Evolutionary conservation across 2,888 invertebrate species (phyloP), one percentile per base, ranked within the genome.

Genomic region (Papilio protenor): DNA sequence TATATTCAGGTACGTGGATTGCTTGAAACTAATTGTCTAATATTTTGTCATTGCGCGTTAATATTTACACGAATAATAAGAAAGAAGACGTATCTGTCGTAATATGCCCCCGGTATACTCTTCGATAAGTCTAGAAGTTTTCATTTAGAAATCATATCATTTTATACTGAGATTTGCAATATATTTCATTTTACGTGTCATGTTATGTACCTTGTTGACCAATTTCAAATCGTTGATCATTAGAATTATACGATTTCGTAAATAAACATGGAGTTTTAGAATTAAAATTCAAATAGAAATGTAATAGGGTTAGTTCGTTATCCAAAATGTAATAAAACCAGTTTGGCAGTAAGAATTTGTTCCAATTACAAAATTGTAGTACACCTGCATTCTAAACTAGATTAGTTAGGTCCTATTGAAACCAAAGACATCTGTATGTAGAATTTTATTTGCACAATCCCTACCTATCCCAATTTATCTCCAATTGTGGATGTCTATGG

Each of bases 1-100:
- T 27, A 70, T 76, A 71, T 61, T 76, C 6, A 61, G 76, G 76
- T 76, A 61, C 5, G 47, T 71, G 45, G 8, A 71, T 27, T 49
- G 1, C 59, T 76, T 21, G 11, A 21, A 45, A 45, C 4, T 40
- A 0, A 27, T 47, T 12, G 27, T 59, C 47, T 18, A 59, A 11
- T 47, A 27, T 18, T 57, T 47, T 70, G 11, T 18, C 70, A 47
- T 27, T 76, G 57, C 76, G 76, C 59, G 59, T 47, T 55, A 55
- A 18, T 71, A 76, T 76, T 76, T 47, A 40, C 70, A 27, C n/a
- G 49, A 47, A 33, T 71, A 49, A 33, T 61, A 23, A 27, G 23
- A 18, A 40, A 64, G 64, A 61, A 45, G 16, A 69, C 21, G 49
- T 2, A 66, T 64, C 57, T 76, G 76, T 78, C 75, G 49, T 52